Evolutionary conservation across 23 tunicate species (phyloP).

Genomic region (Trididemnum miniatum): DNA sequence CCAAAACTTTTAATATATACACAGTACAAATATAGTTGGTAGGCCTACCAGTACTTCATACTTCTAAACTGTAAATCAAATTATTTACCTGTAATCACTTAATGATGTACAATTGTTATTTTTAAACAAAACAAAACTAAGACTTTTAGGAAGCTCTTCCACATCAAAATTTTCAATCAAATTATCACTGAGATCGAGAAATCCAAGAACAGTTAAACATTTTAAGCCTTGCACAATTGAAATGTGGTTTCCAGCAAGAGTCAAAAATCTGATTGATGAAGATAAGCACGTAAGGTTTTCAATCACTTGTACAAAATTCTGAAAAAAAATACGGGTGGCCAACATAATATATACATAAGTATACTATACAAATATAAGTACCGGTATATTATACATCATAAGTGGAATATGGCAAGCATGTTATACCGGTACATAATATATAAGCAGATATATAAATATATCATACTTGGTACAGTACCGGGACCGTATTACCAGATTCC

Average conservation of each 20-base stretch:
- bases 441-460: too few species aligned
- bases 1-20: background rate
- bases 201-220: constrained; percentile 14
- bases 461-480: too few species aligned
- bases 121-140: constrained; percentile 44
- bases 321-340: background rate
- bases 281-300: constrained; percentile 52
- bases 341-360: too few species aligned
- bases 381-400: too few species aligned
- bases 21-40: background rate
- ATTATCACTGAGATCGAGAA: constrained; percentile 65
- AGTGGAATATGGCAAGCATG: too few species aligned
- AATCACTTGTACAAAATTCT: constrained; percentile 43
- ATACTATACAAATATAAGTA: too few species aligned
- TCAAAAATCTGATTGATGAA: constrained; percentile 42
- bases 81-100: constrained; percentile 41
- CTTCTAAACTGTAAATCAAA: background rate
- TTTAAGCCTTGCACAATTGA: constrained; percentile 39
- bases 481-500: too few species aligned
- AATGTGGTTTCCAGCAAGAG: constrained; percentile 56
- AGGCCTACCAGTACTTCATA: background rate
- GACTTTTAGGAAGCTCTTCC: constrained; percentile 35
- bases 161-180: constrained; percentile 31
- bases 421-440: too few species aligned
- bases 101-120: constrained; percentile 30